Conservation (phyloP, 2,113 vertebrate genomes). For the Chaetorhynchus papuensis region DNA sequence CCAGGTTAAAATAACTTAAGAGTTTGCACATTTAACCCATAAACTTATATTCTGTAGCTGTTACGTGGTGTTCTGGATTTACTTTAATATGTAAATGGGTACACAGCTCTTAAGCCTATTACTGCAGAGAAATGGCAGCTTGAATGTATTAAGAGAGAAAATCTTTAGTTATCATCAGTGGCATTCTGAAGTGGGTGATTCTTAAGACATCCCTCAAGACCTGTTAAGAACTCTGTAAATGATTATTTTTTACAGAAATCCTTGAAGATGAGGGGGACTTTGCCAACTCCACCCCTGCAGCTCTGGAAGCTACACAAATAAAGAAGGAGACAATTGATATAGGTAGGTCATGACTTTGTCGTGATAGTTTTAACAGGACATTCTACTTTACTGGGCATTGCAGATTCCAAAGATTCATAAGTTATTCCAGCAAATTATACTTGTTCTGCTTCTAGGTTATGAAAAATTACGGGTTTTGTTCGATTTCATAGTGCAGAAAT, state of each 20-base stretch:
- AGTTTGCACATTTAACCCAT: not conserved
- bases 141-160: not conserved
- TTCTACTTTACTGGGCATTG: not conserved
- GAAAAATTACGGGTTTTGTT: not conserved
- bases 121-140: not conserved
- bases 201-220: not conserved
- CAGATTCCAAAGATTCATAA: not conserved
- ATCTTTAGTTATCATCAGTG: not conserved
- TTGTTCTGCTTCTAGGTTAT: not conserved
- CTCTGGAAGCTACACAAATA: conserved; percentile 26
- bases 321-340: conserved; percentile 49
- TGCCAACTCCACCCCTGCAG: not conserved
- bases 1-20: not conserved
- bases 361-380: not conserved
- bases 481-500: not conserved
- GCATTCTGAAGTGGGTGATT: not conserved
- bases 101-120: not conserved
- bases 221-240: not conserved
- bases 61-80: not conserved
- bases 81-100: not conserved
- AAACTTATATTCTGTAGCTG: not conserved
- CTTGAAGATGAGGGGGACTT: conserved; percentile 22
- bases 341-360: conserved; percentile 4
- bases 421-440: not conserved
- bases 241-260: not conserved